Percentiles rank a stretch among this genome's conserved stretches.
These are phyloP conservation scores for Chloropsis cyanopogon DNA, from an alignment of 2,113 vertebrate species.

Conservation along the genomic window DNA sequence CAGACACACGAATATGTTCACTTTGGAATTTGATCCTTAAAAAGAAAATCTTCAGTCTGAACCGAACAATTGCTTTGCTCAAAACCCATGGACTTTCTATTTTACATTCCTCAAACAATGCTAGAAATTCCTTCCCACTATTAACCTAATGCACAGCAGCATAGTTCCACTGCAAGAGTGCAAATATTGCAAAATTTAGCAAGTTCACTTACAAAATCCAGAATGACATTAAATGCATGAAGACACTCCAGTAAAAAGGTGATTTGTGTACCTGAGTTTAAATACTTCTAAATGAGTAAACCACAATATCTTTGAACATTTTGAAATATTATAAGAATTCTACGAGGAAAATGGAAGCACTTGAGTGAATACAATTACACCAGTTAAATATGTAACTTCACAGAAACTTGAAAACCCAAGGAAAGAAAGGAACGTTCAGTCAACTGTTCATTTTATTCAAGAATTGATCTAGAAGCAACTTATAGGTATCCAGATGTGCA, in stretches of 20 bases:
- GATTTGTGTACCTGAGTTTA: neutral
- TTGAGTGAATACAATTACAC: neutral
- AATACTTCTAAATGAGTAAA: neutral
- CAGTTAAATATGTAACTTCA: neutral
- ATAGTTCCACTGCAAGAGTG: neutral
- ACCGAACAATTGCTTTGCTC: neutral
- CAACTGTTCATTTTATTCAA: neutral
- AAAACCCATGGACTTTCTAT: neutral
- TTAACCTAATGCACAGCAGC: neutral
- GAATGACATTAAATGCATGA: neutral
- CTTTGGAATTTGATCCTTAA: neutral
- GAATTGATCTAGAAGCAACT: neutral
- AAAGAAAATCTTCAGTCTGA: neutral
- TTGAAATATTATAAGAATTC: neutral
- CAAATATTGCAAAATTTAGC: neutral
- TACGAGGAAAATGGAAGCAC: neutral
- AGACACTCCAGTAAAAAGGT: neutral
- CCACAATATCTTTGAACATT: neutral
- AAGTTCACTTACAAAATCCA: neutral
- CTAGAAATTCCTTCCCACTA: neutral
- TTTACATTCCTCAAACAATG: neutral
- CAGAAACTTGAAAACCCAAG: neutral
- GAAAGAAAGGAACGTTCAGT: neutral
- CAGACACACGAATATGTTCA: fast-evolving
- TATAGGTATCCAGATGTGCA: neutral